Base-by-base conservation (phyloP, 1,140 invertebrate species). In the Lepidurus packardi region DNA sequence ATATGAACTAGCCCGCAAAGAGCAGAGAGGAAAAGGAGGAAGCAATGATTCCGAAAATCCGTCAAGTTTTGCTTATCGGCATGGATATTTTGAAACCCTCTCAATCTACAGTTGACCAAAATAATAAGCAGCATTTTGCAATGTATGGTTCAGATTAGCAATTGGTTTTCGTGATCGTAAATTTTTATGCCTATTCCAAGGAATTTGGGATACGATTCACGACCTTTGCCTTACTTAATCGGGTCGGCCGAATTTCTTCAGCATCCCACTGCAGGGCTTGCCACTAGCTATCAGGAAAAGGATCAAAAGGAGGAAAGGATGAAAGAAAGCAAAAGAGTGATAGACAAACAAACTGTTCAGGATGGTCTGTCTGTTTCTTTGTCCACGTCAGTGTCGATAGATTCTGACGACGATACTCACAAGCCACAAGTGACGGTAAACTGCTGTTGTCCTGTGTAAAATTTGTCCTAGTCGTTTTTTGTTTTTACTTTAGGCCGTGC, bases 211-310 rank as follows among this genome's bases (percentile, higher is more conserved):
- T 65, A 11, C 53, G 21, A 73, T 34, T 73, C 65, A 6, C 45
- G 76, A 21, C 65, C 76, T 9, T 74, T 78, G 34, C 77, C 77
- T 78, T 73, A 73, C 73, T 78, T 78, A 65, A 11, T 78, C 7
- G 77, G 77, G 3, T 73, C 77, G 7, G 34, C 21, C 41, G 77
- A 78, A 13, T 78, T 78, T 42, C 43, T 78, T 43, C 43, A 73
- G 10, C 43, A 43, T 43, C 77, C 77, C 10, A 65, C 47, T 42
- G 53, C 65, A 43, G 77, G 77, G 43, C 44, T 73, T 78, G n/a
- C 34, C 43, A 65, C 41, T 8, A 34, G 44, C 7, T 34, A 77
- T 10, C 13, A 77, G 21, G 11, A 34, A 9, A 47, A 53, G 21
- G 13, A 24, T 24, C 43, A 47, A 77, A 53, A 45, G 41, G 21